Evolutionary conservation across 2,113 vertebrate genomes (phyloP).

Genomic region (Cyphomyrus plagiostoma): DNA sequence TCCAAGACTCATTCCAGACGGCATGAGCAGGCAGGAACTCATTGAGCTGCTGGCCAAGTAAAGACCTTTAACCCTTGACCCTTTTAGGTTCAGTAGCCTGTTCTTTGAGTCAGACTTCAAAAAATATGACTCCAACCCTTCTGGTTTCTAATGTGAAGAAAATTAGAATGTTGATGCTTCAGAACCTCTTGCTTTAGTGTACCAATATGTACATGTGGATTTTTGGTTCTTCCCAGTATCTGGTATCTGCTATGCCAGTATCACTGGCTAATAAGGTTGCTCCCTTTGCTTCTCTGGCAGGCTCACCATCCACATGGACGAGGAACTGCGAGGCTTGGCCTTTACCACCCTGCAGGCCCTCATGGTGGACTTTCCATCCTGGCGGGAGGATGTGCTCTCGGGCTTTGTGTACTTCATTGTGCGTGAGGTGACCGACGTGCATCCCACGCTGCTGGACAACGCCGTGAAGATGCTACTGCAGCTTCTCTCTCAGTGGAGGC

Average conservation of each 20-base stretch:
- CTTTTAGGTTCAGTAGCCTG: background rate
- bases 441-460: slow-evolving; percentile 91
- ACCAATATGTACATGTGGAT: background rate
- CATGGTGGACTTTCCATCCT: slow-evolving; percentile 96
- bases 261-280: background rate
- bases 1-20: slow-evolving; percentile 92
- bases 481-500: slow-evolving; percentile 93
- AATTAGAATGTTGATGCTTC: background rate
- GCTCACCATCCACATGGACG: slow-evolving; percentile 97
- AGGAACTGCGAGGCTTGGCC: slow-evolving; percentile 91
- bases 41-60: slow-evolving; percentile 96
- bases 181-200: background rate
- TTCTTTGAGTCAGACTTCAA: background rate
- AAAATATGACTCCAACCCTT: background rate
- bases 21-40: slow-evolving; percentile 97
- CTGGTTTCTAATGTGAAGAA: background rate
- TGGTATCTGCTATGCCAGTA: background rate
- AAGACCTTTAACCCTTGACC: slow-evolving; percentile 16
- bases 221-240: background rate
- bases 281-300: slow-evolving; percentile 47
- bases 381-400: slow-evolving; percentile 94
- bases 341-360: slow-evolving; percentile 95
- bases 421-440: slow-evolving; percentile 91
- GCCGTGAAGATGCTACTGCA: slow-evolving; percentile 96
- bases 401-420: slow-evolving; percentile 95